phyloP scores from a whole-genome alignment of 2,888 invertebrate species.

The Druceiella hillmani region DNA sequence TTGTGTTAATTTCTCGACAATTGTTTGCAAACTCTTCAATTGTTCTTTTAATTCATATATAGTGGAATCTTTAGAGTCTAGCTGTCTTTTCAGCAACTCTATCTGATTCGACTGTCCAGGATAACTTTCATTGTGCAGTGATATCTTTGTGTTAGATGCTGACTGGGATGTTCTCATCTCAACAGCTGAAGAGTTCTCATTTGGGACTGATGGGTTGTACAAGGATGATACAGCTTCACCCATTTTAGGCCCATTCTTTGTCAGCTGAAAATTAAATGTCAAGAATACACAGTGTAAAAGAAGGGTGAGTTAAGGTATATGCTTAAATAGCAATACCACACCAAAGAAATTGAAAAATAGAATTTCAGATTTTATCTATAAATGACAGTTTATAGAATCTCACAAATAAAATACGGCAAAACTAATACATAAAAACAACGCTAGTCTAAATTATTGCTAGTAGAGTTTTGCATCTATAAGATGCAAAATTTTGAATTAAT shows the following conservation, averaged over 20 bases:
- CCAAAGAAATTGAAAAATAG: too few relatives aligned
- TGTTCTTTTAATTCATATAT: slow-evolving; percentile 61
- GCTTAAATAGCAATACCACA: too few relatives aligned
- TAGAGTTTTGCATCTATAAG: too few relatives aligned
- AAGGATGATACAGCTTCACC: slow-evolving; percentile 40
- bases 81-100: slow-evolving; percentile 45
- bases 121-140: slow-evolving; percentile 17
- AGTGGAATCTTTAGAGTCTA: slow-evolving; percentile 58
- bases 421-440: too few relatives aligned
- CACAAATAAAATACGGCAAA: too few relatives aligned
- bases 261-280: slow-evolving; percentile 16
- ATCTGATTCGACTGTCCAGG: slow-evolving; percentile 33
- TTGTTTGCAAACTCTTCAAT: slow-evolving; percentile 55
- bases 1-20: slow-evolving; percentile 69
- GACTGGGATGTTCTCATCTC: slow-evolving; percentile 22
- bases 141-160: slow-evolving; percentile 29
- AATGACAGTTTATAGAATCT: too few relatives aligned
- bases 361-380: too few relatives aligned
- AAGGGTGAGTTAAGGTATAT: too few relatives aligned
- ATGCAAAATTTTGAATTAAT: too few relatives aligned
- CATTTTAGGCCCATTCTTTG: slow-evolving; percentile 31
- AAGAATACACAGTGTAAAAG: too few relatives aligned
- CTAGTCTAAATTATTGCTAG: too few relatives aligned
- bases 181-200: slow-evolving; percentile 30
- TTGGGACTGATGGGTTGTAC: slow-evolving; percentile 39